phyloP scores from a whole-genome alignment of 2,113 vertebrate genomes.

The Zosterops japonicus region DNA sequence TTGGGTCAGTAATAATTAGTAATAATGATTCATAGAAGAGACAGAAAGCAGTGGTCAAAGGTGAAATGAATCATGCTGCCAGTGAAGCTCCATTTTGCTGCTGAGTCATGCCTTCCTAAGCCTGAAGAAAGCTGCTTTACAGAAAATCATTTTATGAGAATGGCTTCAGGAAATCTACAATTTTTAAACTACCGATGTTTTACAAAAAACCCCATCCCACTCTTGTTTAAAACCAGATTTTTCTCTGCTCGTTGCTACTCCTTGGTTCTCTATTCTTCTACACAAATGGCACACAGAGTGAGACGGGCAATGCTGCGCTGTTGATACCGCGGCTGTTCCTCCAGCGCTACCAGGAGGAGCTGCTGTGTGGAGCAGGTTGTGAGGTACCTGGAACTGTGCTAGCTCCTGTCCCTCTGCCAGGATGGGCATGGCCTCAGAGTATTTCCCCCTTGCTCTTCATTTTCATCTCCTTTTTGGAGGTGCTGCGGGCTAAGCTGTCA shows the following conservation, averaged over 20 bases:
- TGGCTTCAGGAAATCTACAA: neutral
- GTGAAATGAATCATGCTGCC: neutral
- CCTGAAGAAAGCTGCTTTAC: fast-evolving
- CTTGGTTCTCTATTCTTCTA: neutral
- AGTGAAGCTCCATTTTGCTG: neutral
- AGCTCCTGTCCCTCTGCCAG: neutral
- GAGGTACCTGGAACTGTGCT: neutral
- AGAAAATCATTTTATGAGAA: neutral
- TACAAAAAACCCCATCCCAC: neutral
- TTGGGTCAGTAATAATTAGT: neutral
- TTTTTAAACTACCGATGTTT: neutral
- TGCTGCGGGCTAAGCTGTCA: neutral
- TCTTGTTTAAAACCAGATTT: neutral
- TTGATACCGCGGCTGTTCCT: neutral
- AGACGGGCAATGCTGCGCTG: fast-evolving
- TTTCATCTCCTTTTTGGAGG: neutral
- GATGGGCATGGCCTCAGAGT: fast-evolving
- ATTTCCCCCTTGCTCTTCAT: neutral
- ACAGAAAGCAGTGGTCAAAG: slow-evolving; percentile 4
- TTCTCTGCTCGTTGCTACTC: neutral
- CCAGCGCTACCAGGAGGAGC: fast-evolving
- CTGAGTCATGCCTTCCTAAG: neutral
- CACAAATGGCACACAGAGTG: neutral
- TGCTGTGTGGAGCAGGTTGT: fast-evolving
- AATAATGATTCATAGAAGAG: slow-evolving; percentile 4